Evolutionary conservation across 1,140 invertebrate species (phyloP), one percentile per base, ranked within the genome.

Genomic region (Nebria ingens): DNA sequence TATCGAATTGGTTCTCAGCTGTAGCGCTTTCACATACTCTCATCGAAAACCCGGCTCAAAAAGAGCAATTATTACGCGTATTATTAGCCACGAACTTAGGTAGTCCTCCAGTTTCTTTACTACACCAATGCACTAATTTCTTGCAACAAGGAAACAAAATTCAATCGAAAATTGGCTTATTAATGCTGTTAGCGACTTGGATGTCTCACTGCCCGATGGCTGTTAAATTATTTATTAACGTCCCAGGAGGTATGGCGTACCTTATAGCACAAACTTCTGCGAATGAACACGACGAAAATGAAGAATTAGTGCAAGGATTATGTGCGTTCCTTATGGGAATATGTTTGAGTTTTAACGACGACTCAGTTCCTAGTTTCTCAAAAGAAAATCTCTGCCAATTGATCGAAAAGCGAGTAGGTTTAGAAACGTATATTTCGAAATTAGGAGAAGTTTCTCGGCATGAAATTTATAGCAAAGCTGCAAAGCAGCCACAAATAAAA

Each of bases 1-100:
- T 95, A n/a, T 94, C 89, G n/a, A 97, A 93, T 69, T 99, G 97
- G 97, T 95, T 97, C 72, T 89, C 92, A 1, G 79, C 93, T 0
- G 87, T 98, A 2, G 89, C 93, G 11, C 73, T 99, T 13, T 87
- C 91, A 62, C 91, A 98, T 64, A 84, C 85, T 0, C 73, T 99
- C n/a, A 82, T 93, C 1, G 91, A 96, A 57, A 95, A 94, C 69
- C 76, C 81, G 2, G 81, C 79, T 2, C 89, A 97, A 64, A 97
- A 97, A 68, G 93, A 97, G 65, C 87, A 95, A 66, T 69, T 99
- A n/a, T 70, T 99, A 2, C 74, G 91, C 57, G 95, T 98, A 12
- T 79, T 97, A 55, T 73, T 99, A 29, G 90, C 93, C 0, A 93
- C 91, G 0, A 87, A 86, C 62, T 79, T 87, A 9, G 89, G 87